Evolutionary conservation across 2,113 vertebrate genomes (phyloP), one percentile per base, ranked within the genome.

Genomic region (Nothoprocta perdicaria): DNA sequence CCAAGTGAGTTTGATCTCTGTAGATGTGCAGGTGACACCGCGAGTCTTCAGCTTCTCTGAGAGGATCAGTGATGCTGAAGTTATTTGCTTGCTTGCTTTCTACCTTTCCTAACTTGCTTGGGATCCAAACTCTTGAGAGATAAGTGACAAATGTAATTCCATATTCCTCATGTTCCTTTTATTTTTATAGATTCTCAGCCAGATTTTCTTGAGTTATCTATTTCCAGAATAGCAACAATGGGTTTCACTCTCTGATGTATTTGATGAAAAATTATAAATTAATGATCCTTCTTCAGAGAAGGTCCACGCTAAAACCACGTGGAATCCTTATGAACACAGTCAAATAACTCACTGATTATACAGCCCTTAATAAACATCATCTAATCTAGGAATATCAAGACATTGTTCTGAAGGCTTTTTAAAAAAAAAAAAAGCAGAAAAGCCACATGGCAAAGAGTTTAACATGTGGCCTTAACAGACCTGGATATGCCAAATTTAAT

Each of bases 221-320:
- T 94, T 97, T 95, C 75, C 82, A 89, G 89, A 97, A 85, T 9
- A 94, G 71, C 43, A 95, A 93, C 45, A 80, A 48, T 60, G 52
- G 53, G 80, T 90, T 96, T 93, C 91, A 76, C 86, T 89, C 89
- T 95, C 81, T 65, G 81, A 91, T 81, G 65, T 84, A 92, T 95
- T 97, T 97, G 96, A 97, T 96, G 95, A 93, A 89, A 97, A 97
- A 95, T 96, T 94, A 94, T 87, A 95, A 97, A 95, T 93, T 93
- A 96, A 95, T 83, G 97, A 68, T 68, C 45, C 50, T 90, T 80
- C 86, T 95, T 95, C 85, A 81, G 45, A 65, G 87, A 92, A 80
- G 87, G 91, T 94, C 84, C 91, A 46, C 78, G 81, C 76, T 86
- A 93, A 95, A 92, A 92, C 93, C 87, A 21, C 80, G 76, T 41